Percentiles rank a stretch among this genome's conserved stretches.
Conservation (phyloP, 2,888 invertebrate species). For the Volucella bombylans region DNA sequence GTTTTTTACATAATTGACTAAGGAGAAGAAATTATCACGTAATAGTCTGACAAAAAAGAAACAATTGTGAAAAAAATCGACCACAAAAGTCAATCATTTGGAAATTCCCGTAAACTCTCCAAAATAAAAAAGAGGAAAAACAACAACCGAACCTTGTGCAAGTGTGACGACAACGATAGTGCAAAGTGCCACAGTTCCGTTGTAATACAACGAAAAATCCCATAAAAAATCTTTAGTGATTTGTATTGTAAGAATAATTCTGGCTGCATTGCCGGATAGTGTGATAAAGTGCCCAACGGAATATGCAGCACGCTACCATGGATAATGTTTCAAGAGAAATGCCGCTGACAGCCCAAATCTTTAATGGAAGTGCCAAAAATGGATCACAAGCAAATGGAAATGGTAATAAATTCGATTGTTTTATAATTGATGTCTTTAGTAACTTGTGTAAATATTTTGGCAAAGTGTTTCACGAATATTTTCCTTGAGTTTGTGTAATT, state of each 20-base stretch:
- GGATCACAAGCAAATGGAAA: slow-evolving; percentile 16
- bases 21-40: slow-evolving; percentile 8
- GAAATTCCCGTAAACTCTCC: slow-evolving; percentile 49
- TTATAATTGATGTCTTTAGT: too few relatives aligned
- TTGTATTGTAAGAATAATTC: slow-evolving; percentile 17
- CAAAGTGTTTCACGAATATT: slow-evolving; percentile 5
- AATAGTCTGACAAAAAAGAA: neutral
- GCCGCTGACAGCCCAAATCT: slow-evolving; percentile 19
- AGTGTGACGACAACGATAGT: slow-evolving; percentile 30
- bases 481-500: slow-evolving; percentile 8
- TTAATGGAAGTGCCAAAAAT: slow-evolving; percentile 24
- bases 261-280: slow-evolving; percentile 6
- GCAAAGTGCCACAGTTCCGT: slow-evolving; percentile 28
- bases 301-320: slow-evolving; percentile 60
- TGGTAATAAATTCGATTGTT: slow-evolving; percentile 26
- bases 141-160: slow-evolving; percentile 10
- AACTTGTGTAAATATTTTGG: neutral
- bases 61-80: slow-evolving; percentile 13
- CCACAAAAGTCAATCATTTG: slow-evolving; percentile 29
- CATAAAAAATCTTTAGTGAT: neutral
- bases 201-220: slow-evolving; percentile 18
- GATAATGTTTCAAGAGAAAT: slow-evolving; percentile 30
- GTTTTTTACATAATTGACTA: neutral
- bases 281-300: slow-evolving; percentile 7
- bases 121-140: slow-evolving; percentile 18